phyloP scores from a whole-genome alignment of 1,140 invertebrate genomes.

The Panagrolaimus sp. region DNA sequence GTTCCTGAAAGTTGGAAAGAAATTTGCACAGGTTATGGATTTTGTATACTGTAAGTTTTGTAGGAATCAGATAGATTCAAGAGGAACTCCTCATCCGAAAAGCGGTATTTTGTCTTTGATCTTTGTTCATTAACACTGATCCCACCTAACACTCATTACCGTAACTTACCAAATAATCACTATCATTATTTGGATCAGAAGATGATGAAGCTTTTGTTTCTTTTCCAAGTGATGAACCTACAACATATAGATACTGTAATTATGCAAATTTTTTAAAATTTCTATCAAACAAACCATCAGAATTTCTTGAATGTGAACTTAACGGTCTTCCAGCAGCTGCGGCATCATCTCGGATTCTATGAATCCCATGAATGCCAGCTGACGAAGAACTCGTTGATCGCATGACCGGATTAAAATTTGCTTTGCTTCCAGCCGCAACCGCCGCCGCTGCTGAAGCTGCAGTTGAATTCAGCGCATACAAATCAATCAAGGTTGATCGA shows the following conservation, averaged over 20 bases:
- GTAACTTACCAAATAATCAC: conserved; percentile 14
- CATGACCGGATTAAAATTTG: conserved; percentile 21
- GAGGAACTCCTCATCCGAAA: too few relatives aligned
- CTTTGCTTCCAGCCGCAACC: neutral
- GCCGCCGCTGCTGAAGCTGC: neutral
- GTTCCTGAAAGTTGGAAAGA: neutral
- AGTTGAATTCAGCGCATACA: neutral
- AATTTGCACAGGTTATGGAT: neutral
- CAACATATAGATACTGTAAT: neutral
- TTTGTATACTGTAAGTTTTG: neutral
- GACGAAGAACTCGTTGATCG: conserved; percentile 20
- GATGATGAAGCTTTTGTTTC: conserved; percentile 13
- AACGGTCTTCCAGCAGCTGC: conserved; percentile 16
- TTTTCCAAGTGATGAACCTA: conserved; percentile 14
- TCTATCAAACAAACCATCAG: conserved; percentile 21
- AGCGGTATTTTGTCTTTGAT: too few relatives aligned
- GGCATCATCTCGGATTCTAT: neutral
- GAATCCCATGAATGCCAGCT: neutral
- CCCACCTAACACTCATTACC: too few relatives aligned
- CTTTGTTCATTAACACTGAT: too few relatives aligned
- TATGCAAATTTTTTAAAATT: neutral
- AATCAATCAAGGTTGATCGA: neutral
- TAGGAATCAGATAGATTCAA: too few relatives aligned
- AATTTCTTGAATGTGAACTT: conserved; percentile 25
- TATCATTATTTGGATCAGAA: conserved; percentile 12